Conservation (phyloP, 1,140 invertebrate species). For the Contarinia nasturtii region DNA sequence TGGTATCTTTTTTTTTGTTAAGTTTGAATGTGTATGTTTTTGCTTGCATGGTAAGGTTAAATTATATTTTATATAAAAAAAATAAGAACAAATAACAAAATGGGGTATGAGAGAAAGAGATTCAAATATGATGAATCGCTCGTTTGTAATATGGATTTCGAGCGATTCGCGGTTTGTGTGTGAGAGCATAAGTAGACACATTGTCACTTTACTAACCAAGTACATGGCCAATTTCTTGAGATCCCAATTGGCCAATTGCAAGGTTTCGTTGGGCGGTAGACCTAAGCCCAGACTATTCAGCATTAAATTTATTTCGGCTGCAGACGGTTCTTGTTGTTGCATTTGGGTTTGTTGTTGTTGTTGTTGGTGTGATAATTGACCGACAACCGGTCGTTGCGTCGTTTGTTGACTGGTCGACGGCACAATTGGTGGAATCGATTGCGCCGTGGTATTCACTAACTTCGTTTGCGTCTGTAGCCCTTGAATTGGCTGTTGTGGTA, state of each 20-base stretch:
- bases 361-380: not conserved
- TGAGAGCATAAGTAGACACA: conserved; percentile 4
- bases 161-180: too few relatives aligned
- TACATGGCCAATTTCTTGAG: conserved; percentile 53
- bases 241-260: conserved; percentile 35
- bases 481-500: conserved; percentile 10
- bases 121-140: too few relatives aligned
- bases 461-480: conserved; percentile 5
- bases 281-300: conserved; percentile 11
- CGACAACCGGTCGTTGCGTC: not conserved
- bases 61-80: too few relatives aligned
- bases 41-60: too few relatives aligned
- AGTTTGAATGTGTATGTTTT: too few relatives aligned
- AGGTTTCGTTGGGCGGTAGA: conserved; percentile 28
- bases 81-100: too few relatives aligned
- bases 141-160: not conserved
- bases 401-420: conserved; percentile 5
- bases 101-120: too few relatives aligned
- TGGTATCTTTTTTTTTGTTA: too few relatives aligned
- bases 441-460: conserved; percentile 1
- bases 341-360: conserved; percentile 9
- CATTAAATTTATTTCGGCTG: conserved; percentile 23
- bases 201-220: conserved; percentile 35
- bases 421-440: conserved; percentile 5
- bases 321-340: conserved; percentile 17